Base-by-base conservation (phyloP, 2,797 vertebrate species). In the Helicolenus hilgendorfi region DNA sequence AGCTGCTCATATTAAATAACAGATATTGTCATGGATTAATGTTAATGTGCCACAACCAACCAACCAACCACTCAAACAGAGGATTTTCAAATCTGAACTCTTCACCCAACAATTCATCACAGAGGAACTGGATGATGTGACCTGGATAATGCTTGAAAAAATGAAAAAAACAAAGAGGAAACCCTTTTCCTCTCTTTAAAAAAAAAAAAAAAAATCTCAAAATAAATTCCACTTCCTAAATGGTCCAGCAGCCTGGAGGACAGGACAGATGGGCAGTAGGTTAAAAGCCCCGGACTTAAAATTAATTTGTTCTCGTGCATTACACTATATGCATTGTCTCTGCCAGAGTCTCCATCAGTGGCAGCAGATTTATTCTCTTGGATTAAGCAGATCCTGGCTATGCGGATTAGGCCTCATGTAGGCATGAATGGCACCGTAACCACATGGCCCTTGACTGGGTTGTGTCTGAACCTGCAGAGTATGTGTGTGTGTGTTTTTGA, bases 301-400 rank as follows among this genome's bases (percentile, higher is more conserved):
- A 74, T 31, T 3, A 72, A 73, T 55, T 81, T 49, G 55, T 67
- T 79, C 26, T 38, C 33, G 2, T 77, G 36, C 56, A 69, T 29
- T 56, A 35, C 29, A 38, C 18, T 27, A 26, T 55, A n/a, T 77
- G 49, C 7, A 81, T 53, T 10, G 33, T 76, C 58, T 73, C 26
- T 33, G 26, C 11, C 8, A 59, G 18, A 45, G 22, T 81, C 65
- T 64, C 58, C 60, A 68, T 75, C 65, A 33, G 15, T 55, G 20
- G 4, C 38, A 81, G 55, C 49, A 71, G 74, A 84, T 84, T 88
- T 22, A 85, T 79, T 93, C 41, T 35, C 31, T 33, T 62, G 86
- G 87, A 95, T 95, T 95, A 92, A 83, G 31, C 75, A 85, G 79
- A 92, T 86, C 62, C 78, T 72, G 65, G 71, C 71, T 26, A 20